Conservation (phyloP, 2,888 invertebrate species). For the Chloroclystis v-ata region DNA sequence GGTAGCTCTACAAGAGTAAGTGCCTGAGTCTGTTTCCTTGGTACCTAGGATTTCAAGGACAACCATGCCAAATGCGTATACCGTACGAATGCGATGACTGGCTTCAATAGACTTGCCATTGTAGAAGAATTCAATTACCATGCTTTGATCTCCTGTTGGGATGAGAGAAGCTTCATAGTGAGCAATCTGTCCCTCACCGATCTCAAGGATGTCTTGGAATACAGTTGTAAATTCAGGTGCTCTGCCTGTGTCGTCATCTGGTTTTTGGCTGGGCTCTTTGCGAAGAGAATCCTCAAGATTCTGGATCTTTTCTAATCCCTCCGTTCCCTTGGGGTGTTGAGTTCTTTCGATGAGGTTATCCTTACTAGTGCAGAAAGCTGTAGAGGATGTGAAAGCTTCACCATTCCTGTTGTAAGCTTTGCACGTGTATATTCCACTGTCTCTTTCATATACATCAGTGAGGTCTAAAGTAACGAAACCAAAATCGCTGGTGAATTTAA, state of each 20-base stretch:
- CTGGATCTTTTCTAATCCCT: conserved; percentile 93
- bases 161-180: conserved; percentile 98
- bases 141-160: conserved; percentile 94
- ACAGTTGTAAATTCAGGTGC: conserved; percentile 93
- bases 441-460: conserved; percentile 93
- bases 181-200: conserved; percentile 96
- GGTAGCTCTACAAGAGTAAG: conserved; percentile 91
- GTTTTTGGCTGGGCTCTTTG: conserved; percentile 81
- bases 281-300: conserved; percentile 92
- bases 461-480: conserved; percentile 97
- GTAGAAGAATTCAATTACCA: conserved; percentile 97
- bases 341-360: conserved; percentile 91
- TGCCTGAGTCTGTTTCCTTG: conserved; percentile 94
- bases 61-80: conserved; percentile 98
- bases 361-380: conserved; percentile 89
- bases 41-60: conserved; percentile 97
- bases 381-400: conserved; percentile 94
- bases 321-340: conserved; percentile 96
- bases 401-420: conserved; percentile 92
- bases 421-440: conserved; percentile 95
- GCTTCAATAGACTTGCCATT: conserved; percentile 93
- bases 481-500: conserved; percentile 95
- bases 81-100: conserved; percentile 93
- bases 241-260: conserved; percentile 87
- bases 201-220: conserved; percentile 87